Conservation (phyloP, 2,113 vertebrate species). For the Chunga burmeisteri region DNA sequence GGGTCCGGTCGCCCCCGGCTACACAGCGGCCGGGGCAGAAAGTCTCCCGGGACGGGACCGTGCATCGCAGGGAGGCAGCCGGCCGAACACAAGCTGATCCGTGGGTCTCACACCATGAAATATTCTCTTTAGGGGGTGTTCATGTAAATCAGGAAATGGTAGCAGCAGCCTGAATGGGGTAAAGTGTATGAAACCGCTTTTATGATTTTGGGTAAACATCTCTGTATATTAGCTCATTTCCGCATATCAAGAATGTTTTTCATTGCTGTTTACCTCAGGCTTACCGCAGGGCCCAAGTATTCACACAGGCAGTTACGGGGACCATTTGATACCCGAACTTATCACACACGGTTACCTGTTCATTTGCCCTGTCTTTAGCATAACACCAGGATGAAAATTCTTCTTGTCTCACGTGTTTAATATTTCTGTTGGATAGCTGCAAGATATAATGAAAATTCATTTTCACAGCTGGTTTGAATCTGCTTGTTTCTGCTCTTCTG, state of each 20-base stretch:
- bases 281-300: not conserved
- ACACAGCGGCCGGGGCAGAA: not conserved
- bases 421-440: slow-evolving; percentile 42
- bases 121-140: not conserved
- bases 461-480: slow-evolving; percentile 19
- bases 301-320: not conserved
- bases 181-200: not conserved
- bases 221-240: not conserved
- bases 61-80: rapidly evolving
- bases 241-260: not conserved
- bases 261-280: not conserved
- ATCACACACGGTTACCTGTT: not conserved
- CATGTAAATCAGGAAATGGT: not conserved
- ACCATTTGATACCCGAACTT: not conserved
- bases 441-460: slow-evolving; percentile 49
- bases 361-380: not conserved
- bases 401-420: slow-evolving; percentile 5
- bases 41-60: rapidly evolving
- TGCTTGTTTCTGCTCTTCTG: slow-evolving; percentile 21
- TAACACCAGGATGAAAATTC: not conserved
- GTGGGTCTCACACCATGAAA: not conserved
- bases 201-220: not conserved
- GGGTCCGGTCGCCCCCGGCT: not conserved
- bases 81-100: not conserved
- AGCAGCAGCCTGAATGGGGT: not conserved